phyloP scores from a whole-genome alignment of 2,888 invertebrate species.

The Conops quadrifasciatus region DNA sequence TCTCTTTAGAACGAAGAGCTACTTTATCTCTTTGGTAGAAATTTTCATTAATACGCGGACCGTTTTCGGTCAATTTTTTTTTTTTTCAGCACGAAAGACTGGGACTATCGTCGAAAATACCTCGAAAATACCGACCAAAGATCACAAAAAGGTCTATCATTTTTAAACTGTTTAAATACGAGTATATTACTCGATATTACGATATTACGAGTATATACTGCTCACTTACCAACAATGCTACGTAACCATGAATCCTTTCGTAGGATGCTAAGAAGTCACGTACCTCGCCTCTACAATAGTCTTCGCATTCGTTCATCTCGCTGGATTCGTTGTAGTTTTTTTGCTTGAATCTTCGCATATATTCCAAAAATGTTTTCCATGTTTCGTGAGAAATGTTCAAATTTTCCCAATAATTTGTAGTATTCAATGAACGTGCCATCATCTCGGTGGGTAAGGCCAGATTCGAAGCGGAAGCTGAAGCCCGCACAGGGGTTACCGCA shows the following conservation, averaged over 20 bases:
- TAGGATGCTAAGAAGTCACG: slow-evolving; percentile 72
- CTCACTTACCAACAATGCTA: slow-evolving; percentile 81
- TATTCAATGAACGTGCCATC: neutral
- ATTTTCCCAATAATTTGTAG: slow-evolving; percentile 27
- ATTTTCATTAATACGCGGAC: neutral
- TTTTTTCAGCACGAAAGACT: too few species aligned
- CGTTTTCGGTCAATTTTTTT: neutral
- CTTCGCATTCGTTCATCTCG: slow-evolving; percentile 53
- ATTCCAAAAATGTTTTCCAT: slow-evolving; percentile 54
- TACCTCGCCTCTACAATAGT: slow-evolving; percentile 71
- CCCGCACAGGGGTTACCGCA: neutral
- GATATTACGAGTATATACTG: too few species aligned
- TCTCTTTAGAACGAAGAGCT: too few species aligned
- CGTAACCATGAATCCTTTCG: slow-evolving; percentile 80
- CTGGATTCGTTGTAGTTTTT: slow-evolving; percentile 34
- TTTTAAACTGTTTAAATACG: too few species aligned
- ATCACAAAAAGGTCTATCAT: too few species aligned
- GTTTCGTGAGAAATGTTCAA: slow-evolving; percentile 51
- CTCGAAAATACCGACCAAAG: neutral
- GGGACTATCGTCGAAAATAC: too few species aligned
- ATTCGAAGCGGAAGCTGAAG: too few species aligned
- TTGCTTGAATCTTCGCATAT: slow-evolving; percentile 38
- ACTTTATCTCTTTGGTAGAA: too few species aligned
- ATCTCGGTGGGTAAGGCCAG: neutral
- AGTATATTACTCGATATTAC: too few species aligned